A percentile compares a stretch with the other conserved stretches of the same genome.
Conservation (phyloP, 1,140 invertebrate species). For the Platyscapa corneri region DNA sequence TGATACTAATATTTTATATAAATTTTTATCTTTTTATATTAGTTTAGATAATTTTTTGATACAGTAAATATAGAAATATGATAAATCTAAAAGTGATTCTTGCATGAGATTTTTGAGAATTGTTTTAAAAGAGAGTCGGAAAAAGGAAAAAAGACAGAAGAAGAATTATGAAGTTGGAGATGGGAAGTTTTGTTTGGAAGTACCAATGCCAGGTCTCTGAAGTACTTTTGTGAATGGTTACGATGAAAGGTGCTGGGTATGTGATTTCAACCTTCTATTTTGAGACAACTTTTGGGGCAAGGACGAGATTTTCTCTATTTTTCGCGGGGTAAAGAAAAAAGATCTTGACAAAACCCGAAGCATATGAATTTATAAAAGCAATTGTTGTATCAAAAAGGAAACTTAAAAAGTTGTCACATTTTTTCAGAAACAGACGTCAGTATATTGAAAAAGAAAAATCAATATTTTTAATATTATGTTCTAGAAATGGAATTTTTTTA, state of each 20-base stretch:
- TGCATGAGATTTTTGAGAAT: slow-evolving; percentile 9
- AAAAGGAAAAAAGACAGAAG: background rate
- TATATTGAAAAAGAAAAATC: background rate
- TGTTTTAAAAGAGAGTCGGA: slow-evolving; percentile 11
- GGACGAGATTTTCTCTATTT: slow-evolving; percentile 27
- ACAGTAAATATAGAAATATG: slow-evolving; percentile 5
- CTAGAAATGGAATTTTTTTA: background rate
- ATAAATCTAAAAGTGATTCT: background rate
- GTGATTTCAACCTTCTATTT: slow-evolving; percentile 38
- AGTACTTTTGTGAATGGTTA: slow-evolving; percentile 41
- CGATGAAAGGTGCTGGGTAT: slow-evolving; percentile 49
- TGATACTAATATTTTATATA: too few relatives aligned
- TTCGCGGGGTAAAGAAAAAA: slow-evolving; percentile 13
- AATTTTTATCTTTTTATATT: too few relatives aligned
- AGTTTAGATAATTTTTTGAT: background rate
- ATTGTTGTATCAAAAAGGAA: slow-evolving; percentile 7
- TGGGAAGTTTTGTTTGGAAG: slow-evolving; percentile 45
- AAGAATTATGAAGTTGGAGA: slow-evolving; percentile 48
- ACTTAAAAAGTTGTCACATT: slow-evolving; percentile 15
- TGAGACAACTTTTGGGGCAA: slow-evolving; percentile 38
- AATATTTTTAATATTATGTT: background rate
- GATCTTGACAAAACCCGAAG: background rate
- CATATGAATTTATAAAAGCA: slow-evolving; percentile 17
- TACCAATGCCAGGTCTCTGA: slow-evolving; percentile 43
- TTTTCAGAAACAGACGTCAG: background rate